A percentile compares a stretch with the other conserved stretches of the same genome.
These are phyloP conservation scores for Sternotherus odoratus DNA, from an alignment of 2,797 vertebrate genomes.

Conservation along the genomic window DNA sequence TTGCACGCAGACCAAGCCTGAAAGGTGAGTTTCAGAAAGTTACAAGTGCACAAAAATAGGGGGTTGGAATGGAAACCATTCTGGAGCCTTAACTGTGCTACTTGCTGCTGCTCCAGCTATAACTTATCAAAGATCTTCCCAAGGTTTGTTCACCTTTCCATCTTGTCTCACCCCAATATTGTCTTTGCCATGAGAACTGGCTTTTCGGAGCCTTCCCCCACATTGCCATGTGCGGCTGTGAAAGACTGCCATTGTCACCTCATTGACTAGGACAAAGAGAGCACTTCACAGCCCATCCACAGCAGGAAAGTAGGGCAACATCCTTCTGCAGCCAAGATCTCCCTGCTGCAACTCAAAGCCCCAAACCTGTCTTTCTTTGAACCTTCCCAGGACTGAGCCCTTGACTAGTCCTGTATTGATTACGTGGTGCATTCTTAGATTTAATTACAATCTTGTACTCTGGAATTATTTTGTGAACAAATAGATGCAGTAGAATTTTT, in stretches of 20 bases:
- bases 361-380: accelerated
- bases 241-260: neutral
- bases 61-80: neutral
- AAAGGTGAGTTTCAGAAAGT: neutral
- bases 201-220: neutral
- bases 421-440: accelerated
- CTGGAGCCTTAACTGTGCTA: neutral
- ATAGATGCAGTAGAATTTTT: neutral
- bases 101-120: neutral
- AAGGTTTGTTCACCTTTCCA: accelerated
- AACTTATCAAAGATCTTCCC: neutral
- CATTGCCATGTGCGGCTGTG: neutral
- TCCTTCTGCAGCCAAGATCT: neutral
- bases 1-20: constrained; percentile 11
- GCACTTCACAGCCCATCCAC: neutral
- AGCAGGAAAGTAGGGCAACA: accelerated
- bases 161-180: neutral
- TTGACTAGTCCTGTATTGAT: neutral
- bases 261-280: neutral
- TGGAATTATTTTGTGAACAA: neutral
- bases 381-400: neutral
- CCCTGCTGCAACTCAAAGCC: neutral
- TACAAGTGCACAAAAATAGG: neutral
- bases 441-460: accelerated
- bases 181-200: neutral